Conservation (phyloP, 2,113 vertebrate species). For the Ceyx cyanopectus region DNA sequence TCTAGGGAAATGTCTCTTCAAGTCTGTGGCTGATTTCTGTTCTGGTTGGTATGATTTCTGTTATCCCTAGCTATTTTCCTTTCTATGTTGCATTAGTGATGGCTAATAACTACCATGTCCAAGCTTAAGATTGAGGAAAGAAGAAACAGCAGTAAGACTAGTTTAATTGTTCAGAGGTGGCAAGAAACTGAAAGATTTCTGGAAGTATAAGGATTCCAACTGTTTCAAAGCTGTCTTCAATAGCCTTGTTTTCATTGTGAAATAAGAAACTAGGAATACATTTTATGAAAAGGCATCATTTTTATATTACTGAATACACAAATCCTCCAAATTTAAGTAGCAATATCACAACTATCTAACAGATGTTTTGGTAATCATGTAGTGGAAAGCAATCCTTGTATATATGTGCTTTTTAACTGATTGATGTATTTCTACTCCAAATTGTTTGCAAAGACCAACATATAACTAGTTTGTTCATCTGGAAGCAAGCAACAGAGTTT, state of each 20-base stretch:
- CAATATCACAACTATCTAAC: background rate
- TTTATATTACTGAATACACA: background rate
- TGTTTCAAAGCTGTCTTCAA: background rate
- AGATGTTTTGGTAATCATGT: background rate
- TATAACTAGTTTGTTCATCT: background rate
- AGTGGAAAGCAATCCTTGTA: background rate
- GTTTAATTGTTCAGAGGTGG: background rate
- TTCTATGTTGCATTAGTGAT: background rate
- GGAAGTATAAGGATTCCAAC: background rate
- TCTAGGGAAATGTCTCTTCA: rapidly evolving
- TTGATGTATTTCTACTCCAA: background rate
- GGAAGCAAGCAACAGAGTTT: background rate
- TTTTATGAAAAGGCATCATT: background rate
- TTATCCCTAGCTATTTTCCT: background rate
- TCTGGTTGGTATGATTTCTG: background rate
- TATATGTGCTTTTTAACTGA: background rate
- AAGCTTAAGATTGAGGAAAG: background rate
- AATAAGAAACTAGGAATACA: background rate
- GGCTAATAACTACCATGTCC: background rate
- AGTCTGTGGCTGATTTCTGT: background rate
- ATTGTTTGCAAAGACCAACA: background rate
- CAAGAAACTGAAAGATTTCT: background rate
- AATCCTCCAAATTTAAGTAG: background rate
- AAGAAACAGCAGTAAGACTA: background rate
- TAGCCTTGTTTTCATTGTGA: background rate